phyloP scores from a whole-genome alignment of 2,113 vertebrate genomes.

The Pachypanchax playfairii region DNA sequence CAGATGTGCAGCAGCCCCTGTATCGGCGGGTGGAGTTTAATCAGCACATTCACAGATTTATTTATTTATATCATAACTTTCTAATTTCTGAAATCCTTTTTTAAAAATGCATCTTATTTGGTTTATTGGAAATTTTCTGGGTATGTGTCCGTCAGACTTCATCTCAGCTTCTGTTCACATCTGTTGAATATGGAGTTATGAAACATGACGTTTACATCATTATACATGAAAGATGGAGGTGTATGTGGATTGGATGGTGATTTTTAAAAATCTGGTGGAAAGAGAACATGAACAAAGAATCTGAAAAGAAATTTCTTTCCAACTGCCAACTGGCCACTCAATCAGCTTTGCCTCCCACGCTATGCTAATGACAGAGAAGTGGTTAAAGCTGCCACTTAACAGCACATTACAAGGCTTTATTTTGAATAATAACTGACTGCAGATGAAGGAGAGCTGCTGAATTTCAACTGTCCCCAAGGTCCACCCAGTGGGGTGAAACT shows the following conservation, averaged over 20 bases:
- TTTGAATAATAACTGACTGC: slow-evolving; percentile 21
- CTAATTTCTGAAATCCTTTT: no score
- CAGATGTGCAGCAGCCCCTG: no score
- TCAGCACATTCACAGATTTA: no score
- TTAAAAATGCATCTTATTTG: background rate
- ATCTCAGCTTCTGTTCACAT: slow-evolving; percentile 3
- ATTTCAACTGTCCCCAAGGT: no score
- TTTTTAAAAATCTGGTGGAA: background rate
- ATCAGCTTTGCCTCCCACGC: slow-evolving; percentile 71
- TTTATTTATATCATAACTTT: no score
- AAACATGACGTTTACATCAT: slow-evolving; percentile 6
- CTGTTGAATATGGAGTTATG: background rate
- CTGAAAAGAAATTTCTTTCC: slow-evolving; percentile 47
- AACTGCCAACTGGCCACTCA: slow-evolving; percentile 70
- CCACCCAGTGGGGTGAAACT: background rate
- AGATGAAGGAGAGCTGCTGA: slow-evolving; percentile 25
- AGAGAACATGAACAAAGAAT: slow-evolving; percentile 52
- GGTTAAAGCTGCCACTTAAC: slow-evolving; percentile 58
- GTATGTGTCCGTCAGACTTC: background rate
- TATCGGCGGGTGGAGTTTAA: no score
- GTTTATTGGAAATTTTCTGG: background rate
- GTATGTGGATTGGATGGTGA: background rate
- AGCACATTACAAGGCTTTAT: slow-evolving; percentile 38
- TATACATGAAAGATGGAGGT: slow-evolving; percentile 7
- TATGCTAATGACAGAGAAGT: slow-evolving; percentile 72